These are phyloP conservation scores for Drosophila miranda DNA, from an alignment of 1,140 invertebrate genomes.

Conservation along the genomic window DNA sequence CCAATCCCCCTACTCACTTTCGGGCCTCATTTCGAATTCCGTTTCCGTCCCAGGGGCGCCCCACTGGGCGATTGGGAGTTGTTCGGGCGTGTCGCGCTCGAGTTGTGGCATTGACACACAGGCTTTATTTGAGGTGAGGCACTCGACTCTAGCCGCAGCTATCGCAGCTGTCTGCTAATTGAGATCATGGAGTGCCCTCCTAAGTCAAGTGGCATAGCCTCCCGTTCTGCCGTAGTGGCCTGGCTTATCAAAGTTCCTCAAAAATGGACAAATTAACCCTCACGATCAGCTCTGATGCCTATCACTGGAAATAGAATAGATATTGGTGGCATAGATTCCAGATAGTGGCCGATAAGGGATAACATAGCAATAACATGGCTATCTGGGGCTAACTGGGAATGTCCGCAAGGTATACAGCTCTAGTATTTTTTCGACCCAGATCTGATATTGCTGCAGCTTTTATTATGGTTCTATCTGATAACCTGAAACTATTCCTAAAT, in stretches of 20 bases:
- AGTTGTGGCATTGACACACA: conserved; percentile 32
- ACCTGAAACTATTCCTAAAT: conserved; percentile 5
- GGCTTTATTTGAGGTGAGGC: conserved; percentile 13
- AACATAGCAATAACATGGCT: too few species aligned
- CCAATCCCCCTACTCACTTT: conserved; percentile 28
- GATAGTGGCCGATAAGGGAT: neutral
- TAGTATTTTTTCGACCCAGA: too few species aligned
- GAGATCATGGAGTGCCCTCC: conserved; percentile 12
- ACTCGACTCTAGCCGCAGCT: conserved; percentile 17
- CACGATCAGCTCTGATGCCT: too few species aligned
- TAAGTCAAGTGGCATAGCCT: conserved; percentile 8
- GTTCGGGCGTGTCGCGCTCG: conserved; percentile 1
- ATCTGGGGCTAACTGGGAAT: too few species aligned
- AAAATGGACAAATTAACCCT: neutral
- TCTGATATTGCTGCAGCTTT: too few species aligned
- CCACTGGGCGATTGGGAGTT: conserved; percentile 5
- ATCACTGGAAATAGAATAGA: too few species aligned
- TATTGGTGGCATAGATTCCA: too few species aligned
- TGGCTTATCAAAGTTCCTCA: conserved; percentile 8
- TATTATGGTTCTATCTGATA: neutral
- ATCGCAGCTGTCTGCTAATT: conserved; percentile 34
- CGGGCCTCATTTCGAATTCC: conserved; percentile 7
- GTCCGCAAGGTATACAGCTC: too few species aligned
- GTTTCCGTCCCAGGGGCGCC: conserved; percentile 4
- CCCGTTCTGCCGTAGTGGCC: too few species aligned